Evolutionary conservation across 2,113 vertebrate species (phyloP).

Genomic region (Mastomys natalensis): DNA sequence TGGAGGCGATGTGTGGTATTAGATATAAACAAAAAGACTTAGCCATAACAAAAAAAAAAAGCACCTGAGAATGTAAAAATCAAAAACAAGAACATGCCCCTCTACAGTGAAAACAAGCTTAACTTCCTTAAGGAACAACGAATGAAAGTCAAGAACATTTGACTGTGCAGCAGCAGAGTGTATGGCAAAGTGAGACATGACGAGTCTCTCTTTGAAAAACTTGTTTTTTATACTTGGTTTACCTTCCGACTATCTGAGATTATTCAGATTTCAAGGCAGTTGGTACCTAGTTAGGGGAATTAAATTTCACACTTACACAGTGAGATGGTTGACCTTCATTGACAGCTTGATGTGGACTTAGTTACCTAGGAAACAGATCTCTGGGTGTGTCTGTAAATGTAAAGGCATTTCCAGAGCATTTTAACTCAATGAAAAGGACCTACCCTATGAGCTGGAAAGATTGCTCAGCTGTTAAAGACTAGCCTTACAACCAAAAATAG

Average conservation of each 20-base stretch:
- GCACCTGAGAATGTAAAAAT: not conserved
- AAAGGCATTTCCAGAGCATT: not conserved
- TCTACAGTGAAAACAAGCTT: not conserved
- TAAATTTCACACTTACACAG: not conserved
- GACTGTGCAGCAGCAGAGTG: not conserved
- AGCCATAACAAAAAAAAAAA: not conserved
- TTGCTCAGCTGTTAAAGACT: not conserved
- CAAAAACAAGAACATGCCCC: not conserved
- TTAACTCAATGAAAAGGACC: not conserved
- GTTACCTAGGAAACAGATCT: not conserved
- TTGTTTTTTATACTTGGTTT: not conserved
- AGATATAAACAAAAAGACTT: not conserved
- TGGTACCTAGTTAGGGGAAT: not conserved
- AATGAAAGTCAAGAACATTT: not conserved
- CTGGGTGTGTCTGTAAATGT: not conserved
- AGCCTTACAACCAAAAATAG: not conserved
- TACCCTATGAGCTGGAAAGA: not conserved
- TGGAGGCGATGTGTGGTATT: not conserved
- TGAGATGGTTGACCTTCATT: not conserved
- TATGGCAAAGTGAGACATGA: not conserved
- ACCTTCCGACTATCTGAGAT: not conserved
- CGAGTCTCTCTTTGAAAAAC: not conserved
- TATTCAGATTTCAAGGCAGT: not conserved
- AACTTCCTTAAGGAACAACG: not conserved
- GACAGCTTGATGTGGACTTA: not conserved